Conservation (phyloP, 2,888 invertebrate genomes). For the Acrobasis suavella region DNA sequence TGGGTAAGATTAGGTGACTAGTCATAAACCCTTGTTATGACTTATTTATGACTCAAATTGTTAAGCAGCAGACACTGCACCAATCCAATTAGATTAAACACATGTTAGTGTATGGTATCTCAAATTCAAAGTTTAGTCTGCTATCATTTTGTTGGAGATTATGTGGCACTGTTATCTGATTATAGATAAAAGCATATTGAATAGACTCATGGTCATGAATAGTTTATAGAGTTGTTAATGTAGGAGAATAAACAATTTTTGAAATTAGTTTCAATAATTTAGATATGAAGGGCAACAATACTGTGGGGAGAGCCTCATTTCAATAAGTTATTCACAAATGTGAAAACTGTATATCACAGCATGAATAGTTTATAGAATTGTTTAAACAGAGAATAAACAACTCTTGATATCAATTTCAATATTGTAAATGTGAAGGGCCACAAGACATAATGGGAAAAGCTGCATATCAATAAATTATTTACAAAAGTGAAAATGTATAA, state of each 20-base stretch:
- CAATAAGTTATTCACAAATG: too few species aligned
- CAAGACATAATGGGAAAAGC: too few species aligned
- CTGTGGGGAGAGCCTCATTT: too few species aligned
- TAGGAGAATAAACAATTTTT: not conserved
- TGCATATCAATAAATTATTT: too few species aligned
- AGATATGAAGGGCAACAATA: too few species aligned
- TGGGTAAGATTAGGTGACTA: too few species aligned
- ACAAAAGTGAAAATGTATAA: too few species aligned
- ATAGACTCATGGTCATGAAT: not conserved
- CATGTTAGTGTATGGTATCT: not conserved
- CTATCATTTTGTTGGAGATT: conserved; percentile 1
- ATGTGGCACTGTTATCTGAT: not conserved
- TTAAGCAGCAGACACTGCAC: not conserved
- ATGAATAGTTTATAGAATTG: not conserved
- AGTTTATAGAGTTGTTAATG: not conserved
- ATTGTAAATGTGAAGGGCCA: too few species aligned
- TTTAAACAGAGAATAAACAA: not conserved
- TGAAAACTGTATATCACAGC: too few species aligned
- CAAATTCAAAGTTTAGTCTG: not conserved
- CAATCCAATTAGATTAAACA: not conserved
- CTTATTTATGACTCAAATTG: not conserved
- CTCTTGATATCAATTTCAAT: too few species aligned
- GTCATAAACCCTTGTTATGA: too few species aligned
- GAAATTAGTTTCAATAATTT: too few species aligned
- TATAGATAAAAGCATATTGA: not conserved